A percentile compares a stretch with the other conserved stretches of the same genome.
These are phyloP conservation scores for Catocala nupta DNA, from an alignment of 2,888 invertebrate genomes.

Conservation along the genomic window DNA sequence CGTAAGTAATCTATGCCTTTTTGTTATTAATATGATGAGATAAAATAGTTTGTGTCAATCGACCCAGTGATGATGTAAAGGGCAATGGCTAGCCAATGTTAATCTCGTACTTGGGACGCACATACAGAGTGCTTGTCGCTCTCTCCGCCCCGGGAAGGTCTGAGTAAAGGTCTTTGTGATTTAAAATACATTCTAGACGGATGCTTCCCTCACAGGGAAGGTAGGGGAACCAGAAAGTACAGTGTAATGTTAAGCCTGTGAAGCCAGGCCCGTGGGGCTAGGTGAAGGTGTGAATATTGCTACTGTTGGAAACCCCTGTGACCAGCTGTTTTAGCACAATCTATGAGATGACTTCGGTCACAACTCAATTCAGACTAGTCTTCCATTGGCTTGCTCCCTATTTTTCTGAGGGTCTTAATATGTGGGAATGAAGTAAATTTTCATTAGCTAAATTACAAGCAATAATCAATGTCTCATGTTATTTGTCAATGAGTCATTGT, in stretches of 20 bases:
- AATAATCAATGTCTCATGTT: too few relatives aligned
- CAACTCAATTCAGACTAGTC: conserved; percentile 96
- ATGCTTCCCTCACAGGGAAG: conserved; percentile 89
- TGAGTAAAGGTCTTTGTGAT: conserved; percentile 89
- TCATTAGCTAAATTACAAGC: too few relatives aligned
- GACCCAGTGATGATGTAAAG: conserved; percentile 81
- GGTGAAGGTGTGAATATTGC: conserved; percentile 78
- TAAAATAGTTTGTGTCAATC: neutral
- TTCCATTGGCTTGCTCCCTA: conserved; percentile 89
- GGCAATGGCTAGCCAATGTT: conserved; percentile 88
- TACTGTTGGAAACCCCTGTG: conserved; percentile 90
- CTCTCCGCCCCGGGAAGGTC: conserved; percentile 92
- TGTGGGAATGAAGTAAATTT: too few relatives aligned
- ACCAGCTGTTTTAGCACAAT: conserved; percentile 92
- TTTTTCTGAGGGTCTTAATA: conserved; percentile 75
- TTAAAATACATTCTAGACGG: conserved; percentile 89
- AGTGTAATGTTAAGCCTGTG: conserved; percentile 82
- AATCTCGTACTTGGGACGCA: conserved; percentile 93
- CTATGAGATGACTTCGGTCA: conserved; percentile 89
- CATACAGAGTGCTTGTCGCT: conserved; percentile 89
- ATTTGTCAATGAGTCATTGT: too few relatives aligned
- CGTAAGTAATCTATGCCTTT: conserved; percentile 81
- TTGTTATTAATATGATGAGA: conserved; percentile 4
- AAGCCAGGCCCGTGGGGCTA: conserved; percentile 79
- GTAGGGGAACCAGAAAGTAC: conserved; percentile 92